Evolutionary conservation across 2,888 invertebrate genomes (phyloP), one percentile per base, ranked within the genome.

Genomic region (Cremastinae sp.): DNA sequence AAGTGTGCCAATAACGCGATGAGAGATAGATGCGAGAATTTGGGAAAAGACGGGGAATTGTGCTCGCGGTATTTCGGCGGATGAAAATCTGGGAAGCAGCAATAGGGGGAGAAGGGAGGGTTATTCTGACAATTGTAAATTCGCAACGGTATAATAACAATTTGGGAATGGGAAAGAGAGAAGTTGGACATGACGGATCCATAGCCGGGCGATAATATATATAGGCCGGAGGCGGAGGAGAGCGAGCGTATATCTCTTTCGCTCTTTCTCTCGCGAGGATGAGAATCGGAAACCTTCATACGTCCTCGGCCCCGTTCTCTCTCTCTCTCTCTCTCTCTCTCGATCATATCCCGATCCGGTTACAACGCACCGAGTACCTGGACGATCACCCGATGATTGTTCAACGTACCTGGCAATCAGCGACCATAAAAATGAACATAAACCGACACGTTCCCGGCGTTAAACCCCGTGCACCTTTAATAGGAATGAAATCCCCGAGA

Each of bases 361-460:
- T 68, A 68, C 66, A 56, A 68, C 66, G 47, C 38, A 56, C 66
- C 43, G 56, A 68, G 34, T 54, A 43, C n/a, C 16, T 54, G 43
- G 79, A 82, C 81, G 81, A 84, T 84, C 83, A 74, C 79, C 75
- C 82, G 83, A 84, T 86, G 81, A 80, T 84, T 84, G 84, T 85
- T 85, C 83, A 84, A 80, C 82, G 82, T 84, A 85, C 85, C 85
- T 84, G 80, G 85, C 84, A 86, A 86, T 86, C 86, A 86, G 78
- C 78, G 84, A 82, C 82, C 83, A 84, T 85, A 86, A 85, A 85
- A 86, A 84, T 84, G 84, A 83, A 83, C 82, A 83, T 85, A 85
- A 85, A 82, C 82, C 80, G 85, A 84, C 83, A 85, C 84, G 83
- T 85, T 79, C 61, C 49, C 22, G 70, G 61, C 14, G 53, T 61